Evolutionary conservation across 2,888 invertebrate genomes (phyloP), one percentile per base, ranked within the genome.

Genomic region (Escarpia spicata): DNA sequence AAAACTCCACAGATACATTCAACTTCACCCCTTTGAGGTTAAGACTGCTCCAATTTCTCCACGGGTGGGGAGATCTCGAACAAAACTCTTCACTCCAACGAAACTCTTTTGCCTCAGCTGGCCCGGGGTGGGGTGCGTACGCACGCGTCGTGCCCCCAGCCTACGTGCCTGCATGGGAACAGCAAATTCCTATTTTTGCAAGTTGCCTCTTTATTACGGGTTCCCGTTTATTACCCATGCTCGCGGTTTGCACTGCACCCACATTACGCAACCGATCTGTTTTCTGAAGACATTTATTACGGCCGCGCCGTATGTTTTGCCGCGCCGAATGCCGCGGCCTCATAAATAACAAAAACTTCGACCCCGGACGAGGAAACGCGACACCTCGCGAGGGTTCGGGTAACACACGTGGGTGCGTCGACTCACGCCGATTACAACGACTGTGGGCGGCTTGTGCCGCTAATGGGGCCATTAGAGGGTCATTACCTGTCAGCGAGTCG

Each of bases 401-500:
- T 75, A 6, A 75, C 75, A 75, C 2, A 75, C 75, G 52, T 52
- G 52, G 52, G 12, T 52, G 52, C 3, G 19, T n/a, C 75, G 75
- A 15, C 75, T 75, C 26, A 2, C n/a, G n/a, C 75, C 19, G 75
- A 75, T 52, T 12, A 52, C 75, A 3, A n/a, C 75, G 75, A 75
- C 75, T 75, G 26, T 3, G 75, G 75, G 19, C 75, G n/a, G 75
- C 75, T 75, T 75, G 75, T 75, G 75, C 26, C 75, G n/a, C 75
- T 75, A 75, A 75, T 75, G 75, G 75, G 75, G 26, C 75, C 26
- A 75, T 75, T 75, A 75, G 75, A 26, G 26, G 19, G n/a, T 26
- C 75, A 19, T 75, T 75, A 75, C 75, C 75, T 75, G 75, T 75
- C 75, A 75, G 75, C 75, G 75, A 75, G 75, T 75, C 26, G 75